Conservation (phyloP, 2,113 vertebrate genomes). For the Neolamprologus fasciatus region DNA sequence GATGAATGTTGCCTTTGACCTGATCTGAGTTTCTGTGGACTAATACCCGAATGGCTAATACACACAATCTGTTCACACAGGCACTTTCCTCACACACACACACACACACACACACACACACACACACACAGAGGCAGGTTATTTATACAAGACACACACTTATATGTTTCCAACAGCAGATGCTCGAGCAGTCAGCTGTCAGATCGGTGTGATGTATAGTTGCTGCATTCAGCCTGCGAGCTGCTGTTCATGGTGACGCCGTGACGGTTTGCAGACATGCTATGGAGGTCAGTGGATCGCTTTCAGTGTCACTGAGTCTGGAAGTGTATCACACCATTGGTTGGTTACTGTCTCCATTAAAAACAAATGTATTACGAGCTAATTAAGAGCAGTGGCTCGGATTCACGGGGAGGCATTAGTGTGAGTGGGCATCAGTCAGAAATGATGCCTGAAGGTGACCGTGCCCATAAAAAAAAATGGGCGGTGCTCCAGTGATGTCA, state of each 20-base stretch:
- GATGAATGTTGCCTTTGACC: slow-evolving; percentile 34
- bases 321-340: background rate
- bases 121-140: background rate
- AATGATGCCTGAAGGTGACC: background rate
- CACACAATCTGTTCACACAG: background rate
- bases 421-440: background rate
- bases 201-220: background rate
- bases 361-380: background rate
- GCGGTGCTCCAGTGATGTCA: background rate
- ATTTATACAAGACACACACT: background rate
- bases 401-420: background rate
- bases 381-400: background rate
- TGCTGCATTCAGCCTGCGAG: background rate
- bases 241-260: background rate
- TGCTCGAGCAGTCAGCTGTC: background rate
- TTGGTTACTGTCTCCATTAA: background rate
- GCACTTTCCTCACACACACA: background rate
- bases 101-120: background rate
- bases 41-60: slow-evolving; percentile 3
- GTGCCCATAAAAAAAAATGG: background rate
- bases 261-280: background rate
- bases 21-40: slow-evolving; percentile 3
- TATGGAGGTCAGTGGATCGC: background rate
- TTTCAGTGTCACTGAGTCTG: background rate
- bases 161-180: background rate